Evolutionary conservation across 2,113 vertebrate species (phyloP).

Genomic region (Falcunculus frontatus): DNA sequence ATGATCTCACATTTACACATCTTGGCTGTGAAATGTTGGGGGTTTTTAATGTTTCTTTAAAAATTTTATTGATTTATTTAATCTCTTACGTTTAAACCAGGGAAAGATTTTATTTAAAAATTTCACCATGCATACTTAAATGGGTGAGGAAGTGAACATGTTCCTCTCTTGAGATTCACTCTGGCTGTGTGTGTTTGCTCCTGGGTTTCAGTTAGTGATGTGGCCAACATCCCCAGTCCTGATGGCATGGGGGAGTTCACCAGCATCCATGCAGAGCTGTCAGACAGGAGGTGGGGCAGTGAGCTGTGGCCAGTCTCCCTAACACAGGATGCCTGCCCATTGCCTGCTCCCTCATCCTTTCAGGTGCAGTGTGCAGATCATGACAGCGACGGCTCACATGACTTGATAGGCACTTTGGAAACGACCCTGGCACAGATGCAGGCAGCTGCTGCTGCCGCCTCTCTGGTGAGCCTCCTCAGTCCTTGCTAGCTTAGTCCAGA

Average conservation of each 20-base stretch:
- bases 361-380: conserved; percentile 87
- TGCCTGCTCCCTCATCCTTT: background rate
- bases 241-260: conserved; percentile 47
- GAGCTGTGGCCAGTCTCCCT: background rate
- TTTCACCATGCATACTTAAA: background rate
- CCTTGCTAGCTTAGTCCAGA: background rate
- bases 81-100: background rate
- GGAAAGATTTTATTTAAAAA: background rate
- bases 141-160: background rate
- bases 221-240: conserved; percentile 28
- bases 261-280: background rate
- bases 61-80: background rate
- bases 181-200: background rate
- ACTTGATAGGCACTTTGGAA: conserved; percentile 88
- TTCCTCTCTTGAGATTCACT: background rate
- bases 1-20: background rate
- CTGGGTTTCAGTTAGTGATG: conserved; percentile 55
- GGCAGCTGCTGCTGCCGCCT: conserved; percentile 64
- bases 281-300: conserved; percentile 7
- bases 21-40: background rate
- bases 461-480: conserved; percentile 72
- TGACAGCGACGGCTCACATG: conserved; percentile 87
- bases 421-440: conserved; percentile 81
- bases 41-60: background rate
- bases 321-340: background rate